Evolutionary conservation across 2,113 vertebrate species (phyloP).

Genomic region (Pterophyllum scalare): DNA sequence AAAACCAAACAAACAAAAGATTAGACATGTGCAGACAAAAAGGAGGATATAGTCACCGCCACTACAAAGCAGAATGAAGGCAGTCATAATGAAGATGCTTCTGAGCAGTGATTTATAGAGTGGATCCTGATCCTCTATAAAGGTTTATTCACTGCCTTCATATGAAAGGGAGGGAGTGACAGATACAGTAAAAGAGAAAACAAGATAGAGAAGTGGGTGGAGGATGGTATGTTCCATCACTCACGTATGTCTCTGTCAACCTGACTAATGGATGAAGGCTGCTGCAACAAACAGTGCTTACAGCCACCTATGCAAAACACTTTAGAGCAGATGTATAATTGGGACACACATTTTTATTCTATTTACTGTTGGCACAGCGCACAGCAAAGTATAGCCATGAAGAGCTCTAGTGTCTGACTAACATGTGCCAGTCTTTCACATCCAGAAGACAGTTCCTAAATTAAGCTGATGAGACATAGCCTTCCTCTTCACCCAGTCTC

Average conservation of each 20-base stretch:
- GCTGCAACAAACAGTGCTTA: slow-evolving; percentile 3
- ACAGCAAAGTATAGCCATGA: neutral
- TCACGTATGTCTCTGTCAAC: neutral
- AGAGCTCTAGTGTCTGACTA: neutral
- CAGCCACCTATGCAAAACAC: neutral
- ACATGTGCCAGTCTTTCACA: neutral
- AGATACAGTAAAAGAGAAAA: neutral
- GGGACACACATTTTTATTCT: neutral
- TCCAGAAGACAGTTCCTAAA: neutral
- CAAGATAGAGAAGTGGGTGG: neutral
- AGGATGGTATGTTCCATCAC: slow-evolving; percentile 4
- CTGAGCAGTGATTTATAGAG: neutral
- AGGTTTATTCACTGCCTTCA: slow-evolving; percentile 26
- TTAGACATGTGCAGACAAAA: neutral
- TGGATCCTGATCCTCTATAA: neutral
- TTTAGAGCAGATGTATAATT: neutral
- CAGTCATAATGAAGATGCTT: neutral
- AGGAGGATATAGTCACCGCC: neutral
- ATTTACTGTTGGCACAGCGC: neutral
- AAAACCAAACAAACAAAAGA: neutral
- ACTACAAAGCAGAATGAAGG: neutral
- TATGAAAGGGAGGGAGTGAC: neutral
- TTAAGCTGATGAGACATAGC: neutral
- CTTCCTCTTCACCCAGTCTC: neutral
- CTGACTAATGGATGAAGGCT: neutral